Evolutionary conservation across 2,888 invertebrate genomes (phyloP).

Genomic region (Stenurella melanura): DNA sequence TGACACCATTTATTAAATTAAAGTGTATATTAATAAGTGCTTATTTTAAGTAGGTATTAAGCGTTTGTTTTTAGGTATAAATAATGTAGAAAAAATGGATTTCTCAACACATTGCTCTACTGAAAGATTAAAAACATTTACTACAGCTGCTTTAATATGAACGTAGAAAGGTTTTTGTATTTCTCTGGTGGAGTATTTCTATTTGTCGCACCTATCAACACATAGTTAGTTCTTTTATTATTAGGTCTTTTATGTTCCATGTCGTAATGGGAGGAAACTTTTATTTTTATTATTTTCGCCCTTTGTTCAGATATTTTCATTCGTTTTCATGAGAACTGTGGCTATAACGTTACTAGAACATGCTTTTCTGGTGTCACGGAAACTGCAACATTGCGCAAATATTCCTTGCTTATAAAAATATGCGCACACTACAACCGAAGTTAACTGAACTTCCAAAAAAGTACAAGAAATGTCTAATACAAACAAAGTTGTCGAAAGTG

Average conservation of each 20-base stretch:
- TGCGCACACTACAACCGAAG: not conserved
- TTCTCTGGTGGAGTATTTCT: slow-evolving; percentile 2
- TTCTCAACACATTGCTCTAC: not conserved
- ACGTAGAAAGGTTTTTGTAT: slow-evolving; percentile 6
- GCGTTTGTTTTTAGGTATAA: too few species aligned
- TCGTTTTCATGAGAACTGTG: slow-evolving; percentile 14
- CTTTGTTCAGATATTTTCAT: slow-evolving; percentile 27
- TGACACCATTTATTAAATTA: too few species aligned
- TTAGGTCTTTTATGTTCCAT: slow-evolving; percentile 27
- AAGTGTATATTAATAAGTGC: too few species aligned
- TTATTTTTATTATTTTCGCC: slow-evolving; percentile 26
- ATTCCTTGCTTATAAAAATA: not conserved
- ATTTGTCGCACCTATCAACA: slow-evolving; percentile 17
- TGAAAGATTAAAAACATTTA: not conserved
- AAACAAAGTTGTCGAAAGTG: too few species aligned
- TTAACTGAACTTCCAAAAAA: too few species aligned
- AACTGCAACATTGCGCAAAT: not conserved
- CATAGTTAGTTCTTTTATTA: slow-evolving; percentile 24
- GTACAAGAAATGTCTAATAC: too few species aligned
- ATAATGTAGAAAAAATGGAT: too few species aligned
- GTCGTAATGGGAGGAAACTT: slow-evolving; percentile 21
- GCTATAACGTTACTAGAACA: not conserved
- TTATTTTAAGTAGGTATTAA: too few species aligned
- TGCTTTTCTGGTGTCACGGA: not conserved
- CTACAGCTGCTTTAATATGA: not conserved